Base-by-base conservation (phyloP, 2,113 vertebrate genomes). In the Sylvia atricapilla region DNA sequence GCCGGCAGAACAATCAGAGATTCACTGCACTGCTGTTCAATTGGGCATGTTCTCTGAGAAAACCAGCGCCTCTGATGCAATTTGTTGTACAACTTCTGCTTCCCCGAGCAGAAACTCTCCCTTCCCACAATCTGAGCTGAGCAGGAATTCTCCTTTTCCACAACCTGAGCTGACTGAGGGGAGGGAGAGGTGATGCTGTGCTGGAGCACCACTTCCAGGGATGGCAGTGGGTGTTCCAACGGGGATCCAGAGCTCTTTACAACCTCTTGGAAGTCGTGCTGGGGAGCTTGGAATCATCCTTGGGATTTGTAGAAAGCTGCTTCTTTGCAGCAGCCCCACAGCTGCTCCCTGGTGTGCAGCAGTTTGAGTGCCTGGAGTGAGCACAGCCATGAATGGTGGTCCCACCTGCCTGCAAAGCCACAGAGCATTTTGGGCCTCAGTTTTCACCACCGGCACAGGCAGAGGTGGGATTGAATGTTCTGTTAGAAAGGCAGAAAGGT, bases 11-110 rank as follows among this genome's bases (percentile, higher is more conserved):
- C 39, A 86, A 28, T 67, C 19, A 70, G 78, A 67, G 73, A 76
- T 73, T 76, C 30, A 31, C 25, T 66, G 66, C 72, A 56, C 44
- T 93, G 43, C 63, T 74, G 46, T 50, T 97, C 94, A 93, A 35
- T 59, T 17, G 80, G 78, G 78, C 43, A 60, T 14, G 43, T 64
- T 93, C 78, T 83, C 85, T 60, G 55, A 80, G 68, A 84, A 77
- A 94, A 74, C 0, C 2, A 63, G 46, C 0, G 16, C 50, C 64
- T 74, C 47, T 50, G 82, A 55, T 77, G 78, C 75, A 85, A 94
- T 93, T 93, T 95, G 85, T 70, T 80, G 33, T 27, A 86, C 33
- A 76, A 77, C 47, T 84, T 95, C 90, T 95, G 92, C 93, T 94
- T 52, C 75, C 77, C 72, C 0, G 30, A 95, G 87, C 93, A 95